Conservation (phyloP, 2,888 invertebrate genomes). For the Nemotelus pantherinus region DNA sequence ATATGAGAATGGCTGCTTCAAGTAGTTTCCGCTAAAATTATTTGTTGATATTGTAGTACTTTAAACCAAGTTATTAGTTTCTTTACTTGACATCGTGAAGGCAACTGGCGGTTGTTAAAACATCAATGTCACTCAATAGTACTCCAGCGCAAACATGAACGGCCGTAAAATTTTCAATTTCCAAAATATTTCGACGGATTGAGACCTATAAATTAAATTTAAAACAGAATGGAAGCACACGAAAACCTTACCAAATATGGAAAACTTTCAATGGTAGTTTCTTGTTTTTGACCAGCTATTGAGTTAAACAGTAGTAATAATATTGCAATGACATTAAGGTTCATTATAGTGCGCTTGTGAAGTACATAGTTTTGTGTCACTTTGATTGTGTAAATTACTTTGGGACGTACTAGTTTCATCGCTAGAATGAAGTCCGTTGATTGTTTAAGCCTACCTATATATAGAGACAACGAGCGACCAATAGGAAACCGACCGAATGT, state of each 20-base stretch:
- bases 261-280: not conserved
- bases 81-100: constrained; percentile 8
- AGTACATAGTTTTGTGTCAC: no score
- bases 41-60: not conserved
- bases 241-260: not conserved
- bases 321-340: not conserved
- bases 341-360: not conserved
- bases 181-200: constrained; percentile 5
- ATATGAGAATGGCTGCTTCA: not conserved
- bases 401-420: no score
- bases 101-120: constrained; percentile 22
- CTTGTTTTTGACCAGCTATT: not conserved
- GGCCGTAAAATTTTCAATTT: constrained; percentile 4
- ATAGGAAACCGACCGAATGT: no score
- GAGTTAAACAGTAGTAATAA: not conserved
- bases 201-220: not conserved
- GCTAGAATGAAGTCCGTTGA: no score
- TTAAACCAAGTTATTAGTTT: not conserved
- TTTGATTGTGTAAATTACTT: no score
- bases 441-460: no score
- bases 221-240: not conserved
- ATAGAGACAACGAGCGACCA: no score
- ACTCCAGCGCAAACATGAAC: not conserved
- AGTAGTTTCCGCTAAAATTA: constrained; percentile 17
- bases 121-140: not conserved